Evolutionary conservation across 1,140 invertebrate species (phyloP).

Genomic region (Bursaphelenchus mucronatus): DNA sequence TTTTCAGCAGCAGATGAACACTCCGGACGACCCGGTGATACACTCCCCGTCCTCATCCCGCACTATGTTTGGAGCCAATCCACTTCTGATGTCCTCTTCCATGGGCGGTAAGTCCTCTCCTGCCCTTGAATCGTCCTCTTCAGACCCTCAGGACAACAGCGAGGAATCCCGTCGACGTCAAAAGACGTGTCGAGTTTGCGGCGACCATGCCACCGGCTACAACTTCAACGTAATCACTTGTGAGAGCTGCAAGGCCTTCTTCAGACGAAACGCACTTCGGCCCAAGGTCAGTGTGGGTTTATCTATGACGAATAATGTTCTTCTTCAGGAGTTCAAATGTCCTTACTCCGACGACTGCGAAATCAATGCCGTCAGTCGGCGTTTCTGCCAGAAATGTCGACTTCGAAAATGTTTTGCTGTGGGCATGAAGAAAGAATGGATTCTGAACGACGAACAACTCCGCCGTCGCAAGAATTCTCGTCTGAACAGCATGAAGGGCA

Average conservation of each 20-base stretch:
- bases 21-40: constrained; percentile 48
- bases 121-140: constrained; percentile 8
- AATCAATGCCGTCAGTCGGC: constrained; percentile 81
- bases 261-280: constrained; percentile 84
- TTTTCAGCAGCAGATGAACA: constrained; percentile 49
- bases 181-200: constrained; percentile 73
- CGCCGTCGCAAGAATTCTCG: constrained; percentile 70
- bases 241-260: constrained; percentile 90
- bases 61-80: background rate
- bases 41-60: constrained; percentile 19
- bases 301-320: constrained; percentile 21
- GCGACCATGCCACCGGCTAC: constrained; percentile 76
- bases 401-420: constrained; percentile 53
- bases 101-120: background rate
- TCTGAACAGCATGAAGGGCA: constrained; percentile 73
- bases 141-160: background rate
- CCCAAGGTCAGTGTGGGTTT: constrained; percentile 69
- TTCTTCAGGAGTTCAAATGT: constrained; percentile 76
- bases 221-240: constrained; percentile 96
- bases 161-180: constrained; percentile 37
- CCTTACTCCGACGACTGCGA: constrained; percentile 86
- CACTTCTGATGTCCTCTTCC: constrained; percentile 25
- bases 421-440: constrained; percentile 81
- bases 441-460: constrained; percentile 93
- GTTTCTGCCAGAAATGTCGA: constrained; percentile 61